Conservation (phyloP, 2,888 invertebrate species). For the Drosophila cognata region DNA sequence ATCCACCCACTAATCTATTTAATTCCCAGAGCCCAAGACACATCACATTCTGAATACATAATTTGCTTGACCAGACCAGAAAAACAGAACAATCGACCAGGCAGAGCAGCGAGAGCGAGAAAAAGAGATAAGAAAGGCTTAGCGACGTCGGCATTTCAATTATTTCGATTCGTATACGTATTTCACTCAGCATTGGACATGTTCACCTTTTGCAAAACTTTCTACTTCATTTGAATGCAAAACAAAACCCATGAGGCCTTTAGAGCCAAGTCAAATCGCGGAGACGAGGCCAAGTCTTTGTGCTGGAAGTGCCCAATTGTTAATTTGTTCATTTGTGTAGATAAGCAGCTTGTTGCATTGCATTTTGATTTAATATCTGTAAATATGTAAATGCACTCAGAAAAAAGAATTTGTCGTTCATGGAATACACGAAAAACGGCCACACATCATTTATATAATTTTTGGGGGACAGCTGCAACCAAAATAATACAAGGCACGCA, state of each 20-base stretch:
- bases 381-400: background rate
- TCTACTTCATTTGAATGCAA: conserved; percentile 77
- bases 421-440: background rate
- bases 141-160: conserved; percentile 62
- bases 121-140: conserved; percentile 40
- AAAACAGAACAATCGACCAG: conserved; percentile 5
- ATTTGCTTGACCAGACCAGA: conserved; percentile 26
- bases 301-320: conserved; percentile 9
- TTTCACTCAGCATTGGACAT: conserved; percentile 11
- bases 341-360: conserved; percentile 41
- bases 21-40: conserved; percentile 19
- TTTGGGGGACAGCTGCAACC: background rate
- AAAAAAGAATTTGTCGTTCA: background rate
- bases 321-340: conserved; percentile 13
- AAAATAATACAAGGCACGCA: background rate
- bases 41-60: conserved; percentile 55
- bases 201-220: conserved; percentile 60
- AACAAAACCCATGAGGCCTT: conserved; percentile 27
- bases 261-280: conserved; percentile 9
- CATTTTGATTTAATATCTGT: conserved; percentile 48
- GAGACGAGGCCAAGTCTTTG: conserved; percentile 36
- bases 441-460: background rate
- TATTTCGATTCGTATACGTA: conserved; percentile 35
- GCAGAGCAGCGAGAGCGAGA: background rate
- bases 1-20: conserved; percentile 36